Base-by-base conservation (phyloP, 2,113 vertebrate species). In the Sigmodon hispidus region DNA sequence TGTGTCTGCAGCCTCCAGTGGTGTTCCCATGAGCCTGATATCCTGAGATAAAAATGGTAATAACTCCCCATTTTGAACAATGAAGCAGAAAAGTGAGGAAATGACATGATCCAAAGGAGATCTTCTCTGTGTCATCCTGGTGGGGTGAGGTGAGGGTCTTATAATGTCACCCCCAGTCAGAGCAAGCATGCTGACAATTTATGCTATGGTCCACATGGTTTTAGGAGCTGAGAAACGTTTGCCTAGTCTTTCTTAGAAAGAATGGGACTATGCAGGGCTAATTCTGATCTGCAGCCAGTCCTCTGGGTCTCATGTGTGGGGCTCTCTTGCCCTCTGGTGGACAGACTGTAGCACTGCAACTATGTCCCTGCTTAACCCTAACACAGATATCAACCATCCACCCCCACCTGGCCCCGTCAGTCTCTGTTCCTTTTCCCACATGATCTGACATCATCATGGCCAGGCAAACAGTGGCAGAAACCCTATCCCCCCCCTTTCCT, bases 281-380 rank as follows among this genome's bases (percentile, higher is more conserved):
- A 34, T 24, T 55, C 80, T 31, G 57, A 83, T 31, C n/a, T 10
- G 36, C 69, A 3, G n/a, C 52, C 31, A 3, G 21, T 24, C 1
- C 3, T 5, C 26, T 0, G 4, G 7, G 0, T 34, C 40, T 45
- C 16, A 91, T 93, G 40, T 48, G 24, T 3, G 77, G 91, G 90
- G 93, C 97, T 97, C 97, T 97, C 95, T 97, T 97, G 97, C 97
- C 98, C 97, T 97, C 98, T 97, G 50, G 97, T 98, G 98, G 98
- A 81, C 48, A 96, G 10, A 13, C 13, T 4, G 0, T 3, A 0
- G 70, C 79, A 97, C 26, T 72, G 95, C 96, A 52, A 8, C 90
- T 26, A 29, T 50, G 29, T 83, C 50, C 65, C 34, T 19, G 50
- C 0, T 24, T 34, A 40, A 70, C 81, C 59, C 52, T 1, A 57